A percentile compares a stretch with the other conserved stretches of the same genome.
Conservation (phyloP, 2,888 invertebrate species). For the Cataglyphis rosenhaueri region DNA sequence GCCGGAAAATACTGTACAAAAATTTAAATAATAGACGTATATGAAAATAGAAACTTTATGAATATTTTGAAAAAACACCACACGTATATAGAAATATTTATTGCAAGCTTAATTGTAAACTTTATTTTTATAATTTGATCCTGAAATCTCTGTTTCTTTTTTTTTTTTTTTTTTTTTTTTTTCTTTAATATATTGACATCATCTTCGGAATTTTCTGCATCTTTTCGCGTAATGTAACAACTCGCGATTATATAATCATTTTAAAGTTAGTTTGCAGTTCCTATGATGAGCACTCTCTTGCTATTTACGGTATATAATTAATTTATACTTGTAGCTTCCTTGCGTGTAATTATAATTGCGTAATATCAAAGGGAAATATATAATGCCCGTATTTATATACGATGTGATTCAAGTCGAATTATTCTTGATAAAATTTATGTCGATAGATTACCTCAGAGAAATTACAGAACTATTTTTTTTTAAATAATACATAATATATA, state of each 20-base stretch:
- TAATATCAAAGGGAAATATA: conserved; percentile 55
- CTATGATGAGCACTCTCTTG: conserved; percentile 57
- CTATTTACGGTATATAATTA: conserved; percentile 78
- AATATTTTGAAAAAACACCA: not conserved
- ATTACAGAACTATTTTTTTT: not conserved
- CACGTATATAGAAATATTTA: not conserved
- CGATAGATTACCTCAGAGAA: conserved; percentile 4
- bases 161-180: no score
- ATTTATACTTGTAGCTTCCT: conserved; percentile 71
- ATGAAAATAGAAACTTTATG: not conserved
- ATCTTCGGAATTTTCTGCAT: conserved; percentile 51
- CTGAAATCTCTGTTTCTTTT: not conserved
- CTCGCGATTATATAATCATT: conserved; percentile 78
- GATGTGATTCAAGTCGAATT: conserved; percentile 24
- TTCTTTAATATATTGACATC: not conserved
- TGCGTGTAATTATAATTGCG: conserved; percentile 61
- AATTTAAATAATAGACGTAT: not conserved
- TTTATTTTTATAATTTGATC: not conserved
- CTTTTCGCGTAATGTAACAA: conserved; percentile 76
- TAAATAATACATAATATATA: not conserved
- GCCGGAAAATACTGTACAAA: not conserved
- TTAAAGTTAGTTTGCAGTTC: conserved; percentile 75
- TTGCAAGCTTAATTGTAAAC: not conserved
- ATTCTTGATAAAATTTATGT: conserved; percentile 28
- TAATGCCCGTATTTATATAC: not conserved